Evolutionary conservation across 2,888 invertebrate species (phyloP), one percentile per base, ranked within the genome.

Genomic region (Troglohyphantes excavatus): DNA sequence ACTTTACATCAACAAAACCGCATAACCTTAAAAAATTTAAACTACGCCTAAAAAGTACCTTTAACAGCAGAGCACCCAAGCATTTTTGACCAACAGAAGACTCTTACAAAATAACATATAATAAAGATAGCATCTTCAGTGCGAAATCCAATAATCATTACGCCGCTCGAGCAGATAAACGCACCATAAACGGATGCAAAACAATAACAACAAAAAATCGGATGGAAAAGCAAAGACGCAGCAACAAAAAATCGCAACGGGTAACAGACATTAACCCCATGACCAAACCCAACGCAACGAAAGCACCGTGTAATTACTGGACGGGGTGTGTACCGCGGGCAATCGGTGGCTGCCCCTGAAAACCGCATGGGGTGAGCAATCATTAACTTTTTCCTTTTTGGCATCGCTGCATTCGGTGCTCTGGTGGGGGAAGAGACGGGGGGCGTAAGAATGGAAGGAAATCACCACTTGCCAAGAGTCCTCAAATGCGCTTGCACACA

Each of bases 261-360:
- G 29, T 23, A 43, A 23, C 39, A 78, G 26, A 23, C 76, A 65
- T 65, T 78, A 78, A 39, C 76, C 63, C 43, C 59, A n/a, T 19
- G 29, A 53, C 29, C 59, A 17, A 59, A 23, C 65, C 27, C 19
- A 27, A 75, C 26, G 26, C 53, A 81, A 29, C 81, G 29, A 33
- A 33, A n/a, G 53, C 59, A 17, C 82, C n/a, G 27, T 29, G 27
- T 68, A 82, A 82, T 82, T 82, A 70, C 23, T 21, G n/a, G 46
- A 11, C 27, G 53, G 72, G 82, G 70, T 61, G 70, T 82, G 81
- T 53, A 26, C 17, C 1, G 19, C n/a, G 61, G 46, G 21, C 27
- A 67, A 67, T 67, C 63, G 43, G 78, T 78, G 65, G 78, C 63
- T 78, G 19, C 67, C 68, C 53, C 29, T 81, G 68, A 26, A 81